Percentiles rank a stretch among this genome's conserved stretches.
Evolutionary conservation across 2,113 vertebrate genomes (phyloP).

Genomic region (Apodemus speciosus): DNA sequence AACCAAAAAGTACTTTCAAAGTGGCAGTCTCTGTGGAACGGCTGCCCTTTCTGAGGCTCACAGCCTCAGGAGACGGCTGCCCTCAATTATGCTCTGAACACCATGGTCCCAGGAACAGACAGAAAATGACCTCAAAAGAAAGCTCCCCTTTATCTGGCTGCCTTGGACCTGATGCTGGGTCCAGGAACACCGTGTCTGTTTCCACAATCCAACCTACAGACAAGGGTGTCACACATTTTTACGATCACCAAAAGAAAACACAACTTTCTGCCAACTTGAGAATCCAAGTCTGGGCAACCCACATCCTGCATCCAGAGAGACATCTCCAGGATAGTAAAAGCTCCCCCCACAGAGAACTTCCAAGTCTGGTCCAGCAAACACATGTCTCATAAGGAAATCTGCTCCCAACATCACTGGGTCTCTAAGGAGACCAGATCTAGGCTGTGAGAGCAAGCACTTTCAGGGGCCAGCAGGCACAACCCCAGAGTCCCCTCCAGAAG

Average conservation of each 20-base stretch:
- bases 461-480: neutral
- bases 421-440: neutral
- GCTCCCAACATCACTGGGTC: neutral
- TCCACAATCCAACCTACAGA: neutral
- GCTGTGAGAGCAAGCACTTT: neutral
- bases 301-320: neutral
- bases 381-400: neutral
- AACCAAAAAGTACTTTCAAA: slow-evolving; percentile 14
- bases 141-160: neutral
- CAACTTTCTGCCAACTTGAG: slow-evolving; percentile 75
- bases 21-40: neutral
- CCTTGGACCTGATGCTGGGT: neutral
- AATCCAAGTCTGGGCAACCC: slow-evolving; percentile 26
- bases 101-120: neutral
- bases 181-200: rapidly evolving
- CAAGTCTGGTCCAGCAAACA: neutral
- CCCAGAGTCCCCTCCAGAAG: neutral
- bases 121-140: neutral
- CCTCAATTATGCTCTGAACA: neutral
- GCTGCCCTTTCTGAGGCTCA: neutral
- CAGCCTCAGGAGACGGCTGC: rapidly evolving
- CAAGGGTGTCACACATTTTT: neutral
- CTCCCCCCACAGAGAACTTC: neutral
- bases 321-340: neutral
- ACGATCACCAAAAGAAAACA: neutral